Base-by-base conservation (phyloP, 2,888 invertebrate species). In the Eugnorisma glareosa region DNA sequence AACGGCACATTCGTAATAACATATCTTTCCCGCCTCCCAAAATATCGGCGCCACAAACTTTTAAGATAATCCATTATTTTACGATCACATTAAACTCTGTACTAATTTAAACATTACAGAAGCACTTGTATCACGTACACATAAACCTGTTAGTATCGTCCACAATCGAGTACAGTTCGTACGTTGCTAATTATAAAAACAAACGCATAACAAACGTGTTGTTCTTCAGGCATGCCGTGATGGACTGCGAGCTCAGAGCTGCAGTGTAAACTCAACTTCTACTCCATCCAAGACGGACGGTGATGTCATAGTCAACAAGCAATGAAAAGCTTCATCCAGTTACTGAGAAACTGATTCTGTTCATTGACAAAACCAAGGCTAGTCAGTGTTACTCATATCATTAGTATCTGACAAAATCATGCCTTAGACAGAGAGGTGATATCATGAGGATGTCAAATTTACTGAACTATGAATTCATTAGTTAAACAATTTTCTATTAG, bases 301-400 rank as follows among this genome's bases (percentile, higher is more conserved):
- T 96, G 96, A 96, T 96, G 95, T 96, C 96, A 96, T 86, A 89
- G 90, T 90, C 93, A 93, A 94, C 92, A 93, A 89, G 88, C 89
- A 86, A 85, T 88, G 86, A 92, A 93, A 93, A 93, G 88, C 90
- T 94, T 90, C 89, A 90, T 89, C 90, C 81, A 88, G 88, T 88
- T 92, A 93, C 93, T 86, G 85, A 92, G 93, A 94, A 94, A 88
- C 86, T 82, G 83, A 90, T 88, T 90, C 80, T 88, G 89, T 90
- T 90, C 91, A 93, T 93, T 92, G 90, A 91, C 84, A 85, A 86
- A 86, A 85, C 85, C 90, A 91, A 91, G 90, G 90, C 83, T 89
- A 81, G 73, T 76, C 79, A 76, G 86, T 76, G 88, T 93, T 93
- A 93, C 88, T 94, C 92, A 93, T 86, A 79, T 86, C 82, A 84